Base-by-base conservation (phyloP, 2,888 invertebrate genomes). In the Melikaiella ostensackeni region DNA sequence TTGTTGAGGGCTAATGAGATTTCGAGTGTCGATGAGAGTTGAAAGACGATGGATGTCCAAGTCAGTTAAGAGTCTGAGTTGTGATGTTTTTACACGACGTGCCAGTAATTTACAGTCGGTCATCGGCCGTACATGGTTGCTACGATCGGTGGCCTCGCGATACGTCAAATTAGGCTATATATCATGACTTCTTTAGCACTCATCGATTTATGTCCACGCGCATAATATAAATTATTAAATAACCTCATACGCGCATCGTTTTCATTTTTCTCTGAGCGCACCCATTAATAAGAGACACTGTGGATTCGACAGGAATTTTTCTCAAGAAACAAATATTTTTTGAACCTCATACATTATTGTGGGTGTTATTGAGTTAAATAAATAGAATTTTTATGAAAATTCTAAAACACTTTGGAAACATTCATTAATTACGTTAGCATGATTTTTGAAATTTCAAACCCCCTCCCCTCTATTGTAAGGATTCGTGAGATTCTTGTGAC, bases 151-250 rank as follows among this genome's bases (percentile, higher is more conserved):
- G 87, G 89, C 84, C 85, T 85, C 86, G 88, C 90, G 88, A 90
- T 90, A 89, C 89, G 90, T 91, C 91, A 90, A 91, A 91, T 91
- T 90, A 90, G 88, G 89, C 85, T 89, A 87, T 91, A 89, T 87
- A 90, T 91, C 91, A 91, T 90, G 89, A 78, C 84, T 88, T 89
- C 89, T 90, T 90, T 86, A 86, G 85, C 86, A 83, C 80, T 82
- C 81, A 81, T 87, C 89, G 88, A 91, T 91, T 91, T 91, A 91
- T 91, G 89, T 88, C 85, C 87, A 85, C 83, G 86, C 87, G 88
- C 89, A 90, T 90, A 89, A 91, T 90, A 90, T 91, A 90, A 90
- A 91, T 91, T 91, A 91, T 90, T 90, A 90, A 91, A 91, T 90
- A 89, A 89, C 84, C 81, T 79, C 79, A 78, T 78, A 76, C 74